Conservation (phyloP, 1,140 invertebrate species). For the Thaumatotibia leucotreta region DNA sequence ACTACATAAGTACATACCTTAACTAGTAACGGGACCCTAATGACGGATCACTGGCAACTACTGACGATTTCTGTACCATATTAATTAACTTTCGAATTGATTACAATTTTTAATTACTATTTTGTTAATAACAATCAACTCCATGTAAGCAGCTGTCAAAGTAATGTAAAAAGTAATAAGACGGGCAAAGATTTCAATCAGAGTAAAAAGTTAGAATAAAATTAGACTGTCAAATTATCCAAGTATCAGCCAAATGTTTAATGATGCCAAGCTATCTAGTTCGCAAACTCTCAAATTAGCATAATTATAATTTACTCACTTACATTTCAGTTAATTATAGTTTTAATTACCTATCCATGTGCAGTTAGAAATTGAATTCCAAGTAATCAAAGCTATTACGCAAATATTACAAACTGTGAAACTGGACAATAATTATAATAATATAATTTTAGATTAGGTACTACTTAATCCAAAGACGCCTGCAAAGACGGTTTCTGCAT, state of each 20-base stretch:
- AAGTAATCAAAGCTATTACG: no score
- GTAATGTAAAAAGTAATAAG: slow-evolving; percentile 7
- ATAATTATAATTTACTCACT: not conserved
- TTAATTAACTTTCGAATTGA: slow-evolving; percentile 31
- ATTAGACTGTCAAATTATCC: not conserved
- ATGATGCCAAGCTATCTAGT: slow-evolving; percentile 1
- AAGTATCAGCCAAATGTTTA: not conserved
- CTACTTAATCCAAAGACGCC: no score
- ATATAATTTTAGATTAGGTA: no score
- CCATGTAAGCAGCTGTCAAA: not conserved
- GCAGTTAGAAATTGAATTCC: no score
- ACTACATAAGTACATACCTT: no score
- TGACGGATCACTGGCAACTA: not conserved
- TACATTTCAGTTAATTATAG: no score
- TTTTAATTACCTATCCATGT: not conserved
- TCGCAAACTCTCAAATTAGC: not conserved
- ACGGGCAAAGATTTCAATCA: not conserved
- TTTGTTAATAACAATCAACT: slow-evolving; percentile 1
- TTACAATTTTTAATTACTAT: slow-evolving; percentile 18
- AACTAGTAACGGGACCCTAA: not conserved
- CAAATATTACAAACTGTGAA: no score
- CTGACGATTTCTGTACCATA: slow-evolving; percentile 7
- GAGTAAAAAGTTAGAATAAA: not conserved
- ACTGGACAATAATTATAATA: no score
- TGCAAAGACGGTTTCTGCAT: no score